These are phyloP conservation scores for Apeltes quadracus DNA, from an alignment of 2,113 vertebrate genomes.

Conservation along the genomic window DNA sequence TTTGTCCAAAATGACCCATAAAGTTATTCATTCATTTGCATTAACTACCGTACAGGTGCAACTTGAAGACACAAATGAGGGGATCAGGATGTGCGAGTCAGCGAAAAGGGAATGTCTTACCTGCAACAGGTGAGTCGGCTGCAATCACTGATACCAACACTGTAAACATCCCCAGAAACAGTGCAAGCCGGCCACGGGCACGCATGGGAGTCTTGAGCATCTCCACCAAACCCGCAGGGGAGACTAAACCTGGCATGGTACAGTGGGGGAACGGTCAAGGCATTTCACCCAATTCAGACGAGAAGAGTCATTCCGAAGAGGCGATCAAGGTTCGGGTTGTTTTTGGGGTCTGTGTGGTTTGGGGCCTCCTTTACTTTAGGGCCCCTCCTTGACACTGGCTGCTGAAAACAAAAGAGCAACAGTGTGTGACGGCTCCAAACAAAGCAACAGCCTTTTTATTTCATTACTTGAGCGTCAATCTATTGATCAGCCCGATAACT, in stretches of 20 bases:
- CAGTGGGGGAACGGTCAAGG: conserved; percentile 64
- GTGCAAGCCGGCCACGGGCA: conserved; percentile 22
- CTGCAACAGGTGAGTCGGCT: conserved; percentile 72
- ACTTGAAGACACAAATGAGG: conserved; percentile 16
- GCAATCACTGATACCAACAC: conserved; percentile 71
- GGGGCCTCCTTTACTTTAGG: conserved; percentile 25
- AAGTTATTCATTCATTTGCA: neutral
- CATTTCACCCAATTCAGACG: conserved; percentile 67
- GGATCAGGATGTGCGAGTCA: conserved; percentile 24
- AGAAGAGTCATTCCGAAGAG: conserved; percentile 42
- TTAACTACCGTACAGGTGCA: neutral
- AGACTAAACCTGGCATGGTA: conserved; percentile 74
- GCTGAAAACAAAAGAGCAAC: conserved; percentile 45
- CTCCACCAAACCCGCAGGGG: conserved; percentile 57
- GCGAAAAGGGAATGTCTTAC: conserved; percentile 69
- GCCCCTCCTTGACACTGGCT: conserved; percentile 42
- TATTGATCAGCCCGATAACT: neutral
- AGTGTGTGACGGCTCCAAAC: conserved; percentile 15
- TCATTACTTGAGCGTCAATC: neutral
- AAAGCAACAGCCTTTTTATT: neutral
- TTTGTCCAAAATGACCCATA: neutral
- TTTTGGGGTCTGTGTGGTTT: neutral
- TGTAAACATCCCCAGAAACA: conserved; percentile 60
- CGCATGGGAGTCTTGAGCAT: conserved; percentile 47
- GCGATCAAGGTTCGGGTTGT: neutral